Evolutionary conservation across 2,888 invertebrate genomes (phyloP), one percentile per base, ranked within the genome.

Genomic region (Syrphus vitripennis): DNA sequence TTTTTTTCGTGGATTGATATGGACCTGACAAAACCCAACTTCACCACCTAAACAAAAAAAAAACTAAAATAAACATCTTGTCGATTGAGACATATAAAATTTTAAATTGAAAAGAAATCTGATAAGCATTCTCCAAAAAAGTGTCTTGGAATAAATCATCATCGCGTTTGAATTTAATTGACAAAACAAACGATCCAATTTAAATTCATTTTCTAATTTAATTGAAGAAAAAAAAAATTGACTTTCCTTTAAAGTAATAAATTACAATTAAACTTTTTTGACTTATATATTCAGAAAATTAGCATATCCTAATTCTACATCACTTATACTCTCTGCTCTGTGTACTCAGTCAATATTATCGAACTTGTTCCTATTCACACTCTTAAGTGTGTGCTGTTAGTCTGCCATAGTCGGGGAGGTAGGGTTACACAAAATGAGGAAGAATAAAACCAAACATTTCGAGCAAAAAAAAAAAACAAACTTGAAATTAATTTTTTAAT

Each of bases 211-310:
- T 67, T 67, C 65, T 67, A 50, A 67, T 67, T 67, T 50, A 67
- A 67, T 67, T 50, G 34, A 12, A n/a, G n/a, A n/a, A n/a, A n/a
- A n/a, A n/a, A 67, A 67, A 50, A 50, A 67, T 50, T 50, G n/a
- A 67, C 45, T 65, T 31, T 9, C 31, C 29, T 65, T 65, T 45
- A 29, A 40, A 19, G 42, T 42, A 42, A 78, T 78, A 78, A 78
- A 78, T 78, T 45, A 63, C 71, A 78, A 72, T 78, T 78, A 31
- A 78, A 50, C 71, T 71, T 48, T 45, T 55, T 55, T 24, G 42
- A 61, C 57, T 65, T 79, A 12, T 59, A 12, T 59, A 34, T 67
- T 45, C 16, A 16, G 45, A 34, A 67, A 50, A 67, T 67, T 67
- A 45, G 67, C 67, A 67, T 67, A 65, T 65, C 14, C 65, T 63